Evolutionary conservation across 1,140 invertebrate genomes (phyloP).

Genomic region (Macrobrachium nipponense): DNA sequence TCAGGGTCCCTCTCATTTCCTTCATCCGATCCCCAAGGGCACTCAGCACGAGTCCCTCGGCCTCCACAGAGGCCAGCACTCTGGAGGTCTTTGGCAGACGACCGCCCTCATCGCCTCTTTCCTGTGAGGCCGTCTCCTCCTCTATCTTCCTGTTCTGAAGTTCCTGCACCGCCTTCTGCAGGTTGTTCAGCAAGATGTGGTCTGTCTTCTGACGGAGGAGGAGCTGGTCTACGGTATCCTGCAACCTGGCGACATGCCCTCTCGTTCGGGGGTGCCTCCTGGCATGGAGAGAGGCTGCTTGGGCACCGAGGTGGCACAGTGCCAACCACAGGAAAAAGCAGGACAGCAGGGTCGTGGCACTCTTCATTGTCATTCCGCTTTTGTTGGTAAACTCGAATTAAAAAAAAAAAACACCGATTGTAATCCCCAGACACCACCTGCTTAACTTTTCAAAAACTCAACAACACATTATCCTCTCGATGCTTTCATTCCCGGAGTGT

Average conservation of each 20-base stretch:
- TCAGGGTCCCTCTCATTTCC: slow-evolving; percentile 29
- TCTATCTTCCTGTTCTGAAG: background rate
- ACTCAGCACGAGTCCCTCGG: slow-evolving; percentile 6
- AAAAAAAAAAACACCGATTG: too few relatives aligned
- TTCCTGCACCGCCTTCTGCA: slow-evolving; percentile 35
- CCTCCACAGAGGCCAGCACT: background rate
- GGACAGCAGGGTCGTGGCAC: background rate
- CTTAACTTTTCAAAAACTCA: too few relatives aligned
- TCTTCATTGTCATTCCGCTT: too few relatives aligned
- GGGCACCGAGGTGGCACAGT: background rate
- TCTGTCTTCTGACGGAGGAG: slow-evolving; percentile 32
- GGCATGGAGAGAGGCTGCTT: background rate
- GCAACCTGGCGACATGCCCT: slow-evolving; percentile 10
- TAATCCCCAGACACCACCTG: too few relatives aligned
- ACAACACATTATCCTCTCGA: too few relatives aligned
- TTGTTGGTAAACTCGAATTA: too few relatives aligned
- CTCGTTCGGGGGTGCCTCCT: slow-evolving; percentile 4
- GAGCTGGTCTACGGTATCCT: slow-evolving; percentile 28
- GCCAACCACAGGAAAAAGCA: background rate
- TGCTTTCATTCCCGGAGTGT: too few relatives aligned
- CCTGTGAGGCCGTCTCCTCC: background rate
- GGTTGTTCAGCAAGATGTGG: slow-evolving; percentile 34
- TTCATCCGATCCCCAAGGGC: slow-evolving; percentile 22
- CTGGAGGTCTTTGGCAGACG: background rate
- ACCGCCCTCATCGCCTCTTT: background rate